Percentiles rank a stretch among this genome's conserved stretches.
These are phyloP conservation scores for Dascyllus trimaculatus DNA, from an alignment of 2,113 vertebrate species.

Conservation along the genomic window DNA sequence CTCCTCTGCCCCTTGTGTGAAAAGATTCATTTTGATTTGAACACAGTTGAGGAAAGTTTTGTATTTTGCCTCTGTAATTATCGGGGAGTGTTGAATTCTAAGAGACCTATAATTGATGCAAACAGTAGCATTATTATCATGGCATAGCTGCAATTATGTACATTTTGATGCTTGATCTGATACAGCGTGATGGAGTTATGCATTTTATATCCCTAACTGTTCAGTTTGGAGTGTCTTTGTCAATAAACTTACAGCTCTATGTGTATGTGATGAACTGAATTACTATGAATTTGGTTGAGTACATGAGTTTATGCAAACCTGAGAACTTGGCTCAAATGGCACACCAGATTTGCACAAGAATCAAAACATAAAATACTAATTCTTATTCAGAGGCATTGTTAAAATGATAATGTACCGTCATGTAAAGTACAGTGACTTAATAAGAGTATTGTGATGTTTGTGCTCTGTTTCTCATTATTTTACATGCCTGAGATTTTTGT, in stretches of 20 bases:
- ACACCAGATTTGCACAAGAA: slow-evolving; percentile 12
- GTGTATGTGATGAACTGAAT: slow-evolving; percentile 1
- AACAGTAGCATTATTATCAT: neutral
- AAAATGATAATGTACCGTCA: slow-evolving; percentile 24
- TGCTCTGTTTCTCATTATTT: slow-evolving; percentile 12
- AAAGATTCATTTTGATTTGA: slow-evolving; percentile 52
- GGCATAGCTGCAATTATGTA: neutral
- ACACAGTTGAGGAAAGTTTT: slow-evolving; percentile 1
- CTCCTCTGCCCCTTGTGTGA: slow-evolving; percentile 23
- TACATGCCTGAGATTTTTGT: slow-evolving; percentile 1
- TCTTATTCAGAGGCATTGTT: slow-evolving; percentile 45
- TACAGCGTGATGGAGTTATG: neutral
- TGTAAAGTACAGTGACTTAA: slow-evolving; percentile 14
- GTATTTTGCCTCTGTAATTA: neutral
- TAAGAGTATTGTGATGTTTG: slow-evolving; percentile 7
- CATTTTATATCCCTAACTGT: neutral
- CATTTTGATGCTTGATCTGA: neutral
- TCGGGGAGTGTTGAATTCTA: neutral
- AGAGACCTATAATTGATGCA: slow-evolving; percentile 1
- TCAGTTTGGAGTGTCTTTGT: neutral
- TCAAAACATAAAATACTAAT: neutral
- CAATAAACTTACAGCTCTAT: neutral
- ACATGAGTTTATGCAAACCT: slow-evolving; percentile 9
- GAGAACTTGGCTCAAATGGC: slow-evolving; percentile 31
- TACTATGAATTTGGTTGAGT: neutral